Percentiles rank a stretch among this genome's conserved stretches.
Conservation (phyloP, 2,797 vertebrate genomes). For the Fundulus diaphanus region DNA sequence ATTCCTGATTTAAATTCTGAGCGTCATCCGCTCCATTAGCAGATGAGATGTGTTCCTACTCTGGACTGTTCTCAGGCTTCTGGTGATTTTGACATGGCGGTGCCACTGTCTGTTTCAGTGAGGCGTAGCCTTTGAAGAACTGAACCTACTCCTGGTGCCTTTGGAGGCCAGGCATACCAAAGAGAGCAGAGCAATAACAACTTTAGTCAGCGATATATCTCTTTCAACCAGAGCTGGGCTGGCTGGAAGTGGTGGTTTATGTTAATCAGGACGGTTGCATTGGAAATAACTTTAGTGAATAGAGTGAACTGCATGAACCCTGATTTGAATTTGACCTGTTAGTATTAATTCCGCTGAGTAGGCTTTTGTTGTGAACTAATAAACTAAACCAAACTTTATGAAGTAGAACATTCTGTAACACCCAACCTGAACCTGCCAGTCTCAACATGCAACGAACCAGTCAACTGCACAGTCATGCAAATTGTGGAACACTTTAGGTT, state of each 20-base stretch:
- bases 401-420: neutral
- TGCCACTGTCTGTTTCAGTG: constrained; percentile 67
- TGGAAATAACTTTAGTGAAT: neutral
- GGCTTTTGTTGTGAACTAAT: neutral
- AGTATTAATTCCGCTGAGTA: neutral
- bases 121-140: constrained; percentile 72
- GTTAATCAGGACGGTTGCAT: neutral
- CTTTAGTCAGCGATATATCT: constrained; percentile 16
- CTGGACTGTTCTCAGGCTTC: constrained; percentile 76
- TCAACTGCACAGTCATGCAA: neutral
- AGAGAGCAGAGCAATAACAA: constrained; percentile 43
- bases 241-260: neutral
- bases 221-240: constrained; percentile 19
- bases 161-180: constrained; percentile 58
- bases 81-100: constrained; percentile 78
- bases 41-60: constrained; percentile 57
- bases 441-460: neutral
- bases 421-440: neutral
- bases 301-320: neutral
- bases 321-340: neutral
- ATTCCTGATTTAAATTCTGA: constrained; percentile 41
- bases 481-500: neutral
- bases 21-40: constrained; percentile 40
- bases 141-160: constrained; percentile 40
- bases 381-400: neutral